Conservation (phyloP, 1,140 invertebrate species). For the Apolygus lucorum region DNA sequence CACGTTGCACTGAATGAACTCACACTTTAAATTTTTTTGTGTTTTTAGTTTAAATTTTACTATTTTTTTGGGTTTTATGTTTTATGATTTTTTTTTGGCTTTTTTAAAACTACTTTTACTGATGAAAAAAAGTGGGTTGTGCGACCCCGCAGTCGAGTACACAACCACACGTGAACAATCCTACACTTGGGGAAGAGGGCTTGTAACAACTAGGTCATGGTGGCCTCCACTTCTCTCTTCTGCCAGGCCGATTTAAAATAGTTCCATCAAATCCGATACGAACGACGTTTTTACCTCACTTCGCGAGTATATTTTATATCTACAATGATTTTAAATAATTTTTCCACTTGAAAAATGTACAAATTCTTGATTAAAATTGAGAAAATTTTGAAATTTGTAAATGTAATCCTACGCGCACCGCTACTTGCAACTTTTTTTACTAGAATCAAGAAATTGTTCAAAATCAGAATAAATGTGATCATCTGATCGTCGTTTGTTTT, state of each 20-base stretch:
- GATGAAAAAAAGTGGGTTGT: constrained; percentile 69
- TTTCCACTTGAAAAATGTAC: not conserved
- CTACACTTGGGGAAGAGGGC: constrained; percentile 30
- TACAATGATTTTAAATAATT: not conserved
- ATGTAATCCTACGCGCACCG: not conserved
- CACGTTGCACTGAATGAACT: constrained; percentile 4
- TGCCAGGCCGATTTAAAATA: not conserved
- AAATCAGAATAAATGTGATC: not conserved
- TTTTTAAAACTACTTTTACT: constrained; percentile 59
- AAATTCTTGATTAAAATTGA: not conserved
- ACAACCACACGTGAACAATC: constrained; percentile 48
- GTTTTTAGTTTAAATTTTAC: constrained; percentile 39
- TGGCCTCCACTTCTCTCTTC: not conserved
- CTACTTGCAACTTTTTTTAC: not conserved
- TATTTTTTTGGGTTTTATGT: constrained; percentile 54
- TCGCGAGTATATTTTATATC: not conserved
- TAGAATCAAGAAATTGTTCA: not conserved
- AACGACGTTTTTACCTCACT: not conserved
- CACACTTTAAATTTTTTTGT: constrained; percentile 35
- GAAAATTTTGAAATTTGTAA: not conserved
- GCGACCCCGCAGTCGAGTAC: constrained; percentile 55
- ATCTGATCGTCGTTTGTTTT: not conserved
- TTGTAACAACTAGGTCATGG: constrained; percentile 15
- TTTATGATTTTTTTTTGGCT: constrained; percentile 60
- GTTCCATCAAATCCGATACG: not conserved